These are phyloP conservation scores for Crossaster papposus DNA, from an alignment of 53 echinoderm and acorn worm species.

Conservation along the genomic window DNA sequence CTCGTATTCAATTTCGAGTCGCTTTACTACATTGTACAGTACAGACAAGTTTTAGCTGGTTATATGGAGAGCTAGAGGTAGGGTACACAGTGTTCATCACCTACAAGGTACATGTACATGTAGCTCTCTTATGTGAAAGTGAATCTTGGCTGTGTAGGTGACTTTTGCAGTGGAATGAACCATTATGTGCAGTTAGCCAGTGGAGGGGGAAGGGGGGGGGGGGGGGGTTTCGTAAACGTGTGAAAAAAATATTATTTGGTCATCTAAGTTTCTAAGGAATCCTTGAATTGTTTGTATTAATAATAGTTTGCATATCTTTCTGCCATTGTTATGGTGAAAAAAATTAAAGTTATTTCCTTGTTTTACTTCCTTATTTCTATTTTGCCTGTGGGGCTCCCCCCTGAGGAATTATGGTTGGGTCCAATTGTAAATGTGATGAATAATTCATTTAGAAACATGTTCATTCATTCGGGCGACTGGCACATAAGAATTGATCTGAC, in stretches of 20 bases:
- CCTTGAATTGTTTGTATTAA: neutral
- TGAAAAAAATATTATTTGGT: neutral
- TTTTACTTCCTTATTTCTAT: neutral
- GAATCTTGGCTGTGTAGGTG: neutral
- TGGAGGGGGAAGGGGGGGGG: neutral
- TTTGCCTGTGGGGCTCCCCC: neutral
- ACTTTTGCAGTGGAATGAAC: neutral
- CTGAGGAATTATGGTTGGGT: constrained; percentile 1
- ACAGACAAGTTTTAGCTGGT: no score
- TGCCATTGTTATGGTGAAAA: neutral
- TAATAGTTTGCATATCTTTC: neutral
- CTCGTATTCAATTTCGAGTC: no score
- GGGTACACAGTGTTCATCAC: no score
- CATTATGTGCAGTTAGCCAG: neutral
- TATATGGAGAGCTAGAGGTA: no score
- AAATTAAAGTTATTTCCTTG: neutral
- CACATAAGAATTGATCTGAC: neutral
- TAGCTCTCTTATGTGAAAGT: neutral
- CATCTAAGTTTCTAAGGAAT: neutral
- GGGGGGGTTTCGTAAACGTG: neutral
- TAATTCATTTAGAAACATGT: constrained; percentile 12
- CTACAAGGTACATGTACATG: neutral
- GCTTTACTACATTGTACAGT: no score
- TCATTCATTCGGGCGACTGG: neutral
- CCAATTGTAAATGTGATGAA: constrained; percentile 22